Base-by-base conservation (phyloP, 2,797 vertebrate genomes). In the Florisuga fusca region DNA sequence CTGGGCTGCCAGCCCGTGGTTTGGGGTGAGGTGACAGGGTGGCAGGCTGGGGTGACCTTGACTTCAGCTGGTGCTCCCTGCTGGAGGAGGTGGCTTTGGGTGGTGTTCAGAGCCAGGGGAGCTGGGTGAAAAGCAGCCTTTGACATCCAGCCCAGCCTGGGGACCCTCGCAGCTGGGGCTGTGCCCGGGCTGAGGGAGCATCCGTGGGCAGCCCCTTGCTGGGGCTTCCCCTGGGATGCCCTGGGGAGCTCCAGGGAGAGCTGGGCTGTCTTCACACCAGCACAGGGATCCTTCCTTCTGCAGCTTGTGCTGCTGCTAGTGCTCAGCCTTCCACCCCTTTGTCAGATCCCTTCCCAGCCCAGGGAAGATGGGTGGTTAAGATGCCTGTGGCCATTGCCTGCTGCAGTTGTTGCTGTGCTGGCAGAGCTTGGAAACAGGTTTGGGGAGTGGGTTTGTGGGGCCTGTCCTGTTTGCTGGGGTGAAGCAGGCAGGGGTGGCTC, bases 21-120 rank as follows among this genome's bases (percentile, higher is more conserved):
- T 36, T 72, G 74, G 67, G 34, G 16, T 83, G 75, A 87, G 82
- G 75, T 45, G 57, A 51, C 5, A 8, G 1, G 1, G 71, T 85
- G 89, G 71, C 87, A 83, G 82, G 33, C 67, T 79, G 50, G 29
- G 38, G 33, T 89, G 93, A 95, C 93, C 93, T 95, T 95, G 93
- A 81, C 90, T 92, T 87, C 59, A 34, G 81, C 1, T 0, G 4
- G 46, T 34, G 36, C 1, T 1, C 46, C 3, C 25, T 0, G 4
- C 59, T 1, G 4, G 63, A 95, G 88, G 91, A 87, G 2, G 0
- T 9, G 31, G 29, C 3, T 84, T 88, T 95, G 86, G 88, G 67
- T 34, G 0, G 4, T 25, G n/a, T 82, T 95, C 88, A 93, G 88
- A 83, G 71, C 50, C 2, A 8, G 72, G 81, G 2, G 1, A 17